Evolutionary conservation across 2,797 vertebrate species (phyloP), one percentile per base, ranked within the genome.

Genomic region (Tokudaia muenninki): DNA sequence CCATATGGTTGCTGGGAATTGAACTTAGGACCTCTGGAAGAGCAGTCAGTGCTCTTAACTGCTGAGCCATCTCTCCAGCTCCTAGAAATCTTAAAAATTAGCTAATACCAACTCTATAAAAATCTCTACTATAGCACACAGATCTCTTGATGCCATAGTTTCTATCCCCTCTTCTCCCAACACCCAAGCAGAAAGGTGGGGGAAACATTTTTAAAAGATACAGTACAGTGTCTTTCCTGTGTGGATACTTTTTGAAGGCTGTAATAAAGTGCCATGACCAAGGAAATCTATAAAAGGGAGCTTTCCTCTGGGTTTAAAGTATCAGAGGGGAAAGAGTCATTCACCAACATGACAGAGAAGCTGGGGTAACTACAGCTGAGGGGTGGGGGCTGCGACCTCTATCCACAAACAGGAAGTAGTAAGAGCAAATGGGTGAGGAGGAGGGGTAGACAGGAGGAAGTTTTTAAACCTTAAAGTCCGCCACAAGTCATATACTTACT

Each of bases 21-120:
- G 50, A 50, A 50, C 50, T 50, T 8, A 50, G 50, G 50, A 50
- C 50, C 50, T 50, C 50, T 50, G 50, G 11, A 50, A 50, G 50
- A 50, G 50, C 50, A 50, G 50, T 50, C 50, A 50, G 6, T 50
- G 50, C 50, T 50, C 50, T 50, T 50, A 50, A 50, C 50, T 50
- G 50, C 50, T 50, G 50, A 50, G 50, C 8, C 50, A 50, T 50
- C 50, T 52, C 52, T 52, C 12, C 52, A 52, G 52, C 52, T 52
- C 52, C 52, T 52, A 87, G 21, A 90, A 90, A 90, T n/a, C 57
- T 77, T 78, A 95, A 87, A 4, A 91, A 95, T 80, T 84, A 94
- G 55, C 22, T 78, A 26, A 95, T 84, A 74, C 2, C 19, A 92
- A 94, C 44, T 97, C 74, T 52, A 93, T 72, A 93, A 95, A 95